Percentiles rank a stretch among this genome's conserved stretches.
Conservation (phyloP, 2,113 vertebrate genomes). For the Rhinichthys klamathensis region DNA sequence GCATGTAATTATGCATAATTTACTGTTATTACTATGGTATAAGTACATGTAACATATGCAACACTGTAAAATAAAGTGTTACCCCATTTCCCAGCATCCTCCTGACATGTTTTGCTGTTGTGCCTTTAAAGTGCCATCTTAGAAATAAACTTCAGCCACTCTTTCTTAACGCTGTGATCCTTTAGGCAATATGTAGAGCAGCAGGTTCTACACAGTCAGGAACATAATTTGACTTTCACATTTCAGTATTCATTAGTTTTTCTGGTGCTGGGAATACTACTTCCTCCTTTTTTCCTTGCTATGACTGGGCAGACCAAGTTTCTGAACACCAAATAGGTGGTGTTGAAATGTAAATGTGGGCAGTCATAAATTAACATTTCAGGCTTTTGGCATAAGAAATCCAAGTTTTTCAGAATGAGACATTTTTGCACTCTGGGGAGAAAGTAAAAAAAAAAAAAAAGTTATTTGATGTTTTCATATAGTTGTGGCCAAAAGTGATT, state of each 20-base stretch:
- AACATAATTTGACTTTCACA: neutral
- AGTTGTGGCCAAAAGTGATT: too few relatives aligned
- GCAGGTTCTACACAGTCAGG: neutral
- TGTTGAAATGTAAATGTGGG: slow-evolving; percentile 1
- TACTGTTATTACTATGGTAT: too few relatives aligned
- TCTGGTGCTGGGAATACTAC: neutral
- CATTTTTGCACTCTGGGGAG: neutral
- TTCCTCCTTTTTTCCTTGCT: neutral
- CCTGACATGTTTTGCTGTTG: too few relatives aligned
- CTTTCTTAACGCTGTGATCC: neutral
- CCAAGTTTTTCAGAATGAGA: neutral
- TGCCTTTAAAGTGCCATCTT: neutral
- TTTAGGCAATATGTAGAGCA: neutral
- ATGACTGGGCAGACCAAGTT: neutral
- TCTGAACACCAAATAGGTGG: neutral
- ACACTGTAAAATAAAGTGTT: too few relatives aligned
- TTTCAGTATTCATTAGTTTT: neutral
- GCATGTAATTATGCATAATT: too few relatives aligned
- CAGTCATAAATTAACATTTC: neutral
- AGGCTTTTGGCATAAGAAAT: neutral
- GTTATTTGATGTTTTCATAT: neutral
- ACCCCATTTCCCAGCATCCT: too few relatives aligned
- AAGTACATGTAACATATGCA: too few relatives aligned
- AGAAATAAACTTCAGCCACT: neutral
- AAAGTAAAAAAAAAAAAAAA: neutral